Evolutionary conservation across 2,888 invertebrate species (phyloP), one percentile per base, ranked within the genome.

Genomic region (Vannuccia rotundouncinata): DNA sequence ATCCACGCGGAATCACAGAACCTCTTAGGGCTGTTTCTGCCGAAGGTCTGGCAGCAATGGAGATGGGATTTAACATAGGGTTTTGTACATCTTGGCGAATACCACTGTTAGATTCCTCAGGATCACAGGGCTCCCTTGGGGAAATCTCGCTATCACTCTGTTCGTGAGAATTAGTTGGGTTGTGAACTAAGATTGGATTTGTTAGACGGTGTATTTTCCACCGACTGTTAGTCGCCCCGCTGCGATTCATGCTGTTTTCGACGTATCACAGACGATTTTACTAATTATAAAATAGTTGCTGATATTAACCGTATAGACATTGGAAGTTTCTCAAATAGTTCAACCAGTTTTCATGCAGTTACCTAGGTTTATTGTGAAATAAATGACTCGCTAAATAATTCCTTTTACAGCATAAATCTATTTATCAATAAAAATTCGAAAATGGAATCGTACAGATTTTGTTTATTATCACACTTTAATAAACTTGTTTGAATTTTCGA

Each of bases 181-280:
- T 66, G 25, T 66, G 66, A 22, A 66, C 66, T 22, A 66, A 5
- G 66, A 66, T 66, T 66, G 66, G 66, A 66, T 66, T 66, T 22
- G 10, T 66, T 66, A 66, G 66, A 2, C 66, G 5, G 66, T 66
- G 66, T 27, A 66, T 5, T 66, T 66, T 66, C 66, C 66, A 66
- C 10, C 66, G 66, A 13, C 66, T 66, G 66, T 66, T 66, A 5
- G 66, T 17, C 10, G 66, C 25, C 22, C 25, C 25, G 25, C 66
- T 66, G 66, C 66, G 5, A 22, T 22, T 5, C 22, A 13, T 66
- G 2, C 5, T 66, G 13, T 66, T 66, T 66, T 66, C 25, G 25
- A 66, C 66, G 66, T 66, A 66, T 66, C 66, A 45, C 45, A 66
- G 66, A 17, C 13, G 66, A 5, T 27, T 5, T 5, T 66, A 66